Evolutionary conservation across 2,113 vertebrate species (phyloP), one percentile per base, ranked within the genome.

Genomic region (Menura novaehollandiae): DNA sequence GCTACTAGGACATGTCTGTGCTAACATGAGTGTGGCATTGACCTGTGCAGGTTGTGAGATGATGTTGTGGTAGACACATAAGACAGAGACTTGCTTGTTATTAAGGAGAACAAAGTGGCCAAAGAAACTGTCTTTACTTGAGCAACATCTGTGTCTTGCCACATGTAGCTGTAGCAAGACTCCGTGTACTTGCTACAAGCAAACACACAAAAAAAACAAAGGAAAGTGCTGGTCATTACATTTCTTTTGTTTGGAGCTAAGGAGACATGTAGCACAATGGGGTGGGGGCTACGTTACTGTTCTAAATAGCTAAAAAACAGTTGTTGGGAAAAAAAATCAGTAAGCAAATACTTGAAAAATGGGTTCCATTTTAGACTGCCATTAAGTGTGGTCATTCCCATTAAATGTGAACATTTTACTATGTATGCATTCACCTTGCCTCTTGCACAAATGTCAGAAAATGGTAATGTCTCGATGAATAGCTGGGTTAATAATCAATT

Each of bases 301-400:
- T 96, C 62, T 78, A 79, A 97, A 94, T 96, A 97, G 95, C 93
- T 93, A 95, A 97, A 91, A 95, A 93, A 78, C 85, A 95, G 89
- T 96, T 93, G 86, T 96, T 92, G 97, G 95, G 72, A 66, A 91
- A 96, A 96, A 95, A 97, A 97, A 97, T 96, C 96, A 87, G 97
- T 97, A 93, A 96, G 96, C 96, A 98, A 99, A 99, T 99, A 99
- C 99, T 99, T 99, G 99, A 99, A 99, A 98, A 99, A 99, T 98
- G 98, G 98, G 98, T 98, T 98, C 98, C 98, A 98, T 98, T 98
- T 98, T 97, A 98, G 98, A 98, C 98, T 99, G 98, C 98, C 98
- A 88, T 98, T 98, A 94, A 97, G 98, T 86, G 99, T 99, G 98
- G 99, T 99, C 98, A 93, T 99, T 99, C 99, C 99, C 98, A 98